These are phyloP conservation scores for Drosophila sordidapex DNA, from an alignment of 2,888 invertebrate genomes.

Conservation along the genomic window DNA sequence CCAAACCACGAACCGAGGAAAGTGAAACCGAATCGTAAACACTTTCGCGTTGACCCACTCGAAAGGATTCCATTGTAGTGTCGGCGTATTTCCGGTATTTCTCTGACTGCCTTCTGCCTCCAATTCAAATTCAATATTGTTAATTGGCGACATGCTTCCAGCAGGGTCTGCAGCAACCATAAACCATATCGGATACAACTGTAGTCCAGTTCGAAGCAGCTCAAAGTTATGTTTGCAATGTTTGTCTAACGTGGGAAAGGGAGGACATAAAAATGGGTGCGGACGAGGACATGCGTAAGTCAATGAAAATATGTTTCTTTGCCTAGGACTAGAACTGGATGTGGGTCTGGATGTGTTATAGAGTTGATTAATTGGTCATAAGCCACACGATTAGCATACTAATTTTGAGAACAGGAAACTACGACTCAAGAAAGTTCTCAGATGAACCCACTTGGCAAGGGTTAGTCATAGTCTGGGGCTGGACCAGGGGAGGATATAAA, in stretches of 20 bases:
- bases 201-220: slow-evolving; percentile 45
- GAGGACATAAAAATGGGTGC: slow-evolving; percentile 31
- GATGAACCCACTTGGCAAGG: slow-evolving; percentile 12
- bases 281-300: slow-evolving; percentile 27
- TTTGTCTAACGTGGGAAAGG: slow-evolving; percentile 20
- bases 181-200: slow-evolving; percentile 60
- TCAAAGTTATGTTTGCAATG: slow-evolving; percentile 47
- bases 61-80: slow-evolving; percentile 6
- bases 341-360: slow-evolving; percentile 9
- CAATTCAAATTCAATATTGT: slow-evolving; percentile 63
- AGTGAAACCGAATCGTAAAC: slow-evolving; percentile 43
- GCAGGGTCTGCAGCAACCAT: slow-evolving; percentile 33
- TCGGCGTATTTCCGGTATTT: neutral
- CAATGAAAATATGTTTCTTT: slow-evolving; percentile 25
- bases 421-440: slow-evolving; percentile 12
- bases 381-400: slow-evolving; percentile 66
- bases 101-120: neutral
- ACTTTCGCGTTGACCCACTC: slow-evolving; percentile 58
- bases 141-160: slow-evolving; percentile 68
- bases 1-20: slow-evolving; percentile 18
- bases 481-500: slow-evolving; percentile 23
- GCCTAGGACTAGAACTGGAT: neutral
- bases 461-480: slow-evolving; percentile 3
- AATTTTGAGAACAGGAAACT: slow-evolving; percentile 18
- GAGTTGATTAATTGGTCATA: slow-evolving; percentile 75